Conservation (phyloP, 1,140 invertebrate species). For the Megalonaias nervosa region DNA sequence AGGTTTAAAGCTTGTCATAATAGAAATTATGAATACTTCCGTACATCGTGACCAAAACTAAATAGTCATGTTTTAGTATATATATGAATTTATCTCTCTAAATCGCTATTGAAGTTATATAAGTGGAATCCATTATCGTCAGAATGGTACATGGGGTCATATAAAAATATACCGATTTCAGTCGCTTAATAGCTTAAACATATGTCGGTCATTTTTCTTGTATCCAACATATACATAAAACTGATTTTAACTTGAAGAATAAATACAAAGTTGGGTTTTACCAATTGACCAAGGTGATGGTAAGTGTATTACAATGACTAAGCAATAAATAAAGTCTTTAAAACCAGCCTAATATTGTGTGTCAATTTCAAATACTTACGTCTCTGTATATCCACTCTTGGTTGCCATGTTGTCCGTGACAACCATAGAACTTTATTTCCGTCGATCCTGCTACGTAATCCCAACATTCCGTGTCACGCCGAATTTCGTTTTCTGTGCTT, state of each 20-base stretch:
- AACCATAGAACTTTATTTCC: constrained; percentile 11
- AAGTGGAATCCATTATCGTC: background rate
- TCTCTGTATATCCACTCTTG: constrained; percentile 29
- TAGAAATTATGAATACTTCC: background rate
- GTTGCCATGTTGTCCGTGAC: constrained; percentile 22
- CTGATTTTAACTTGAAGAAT: background rate
- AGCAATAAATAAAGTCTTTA: background rate
- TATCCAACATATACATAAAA: too few species aligned
- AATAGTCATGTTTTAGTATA: too few species aligned
- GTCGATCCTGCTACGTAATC: constrained; percentile 10
- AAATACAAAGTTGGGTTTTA: background rate
- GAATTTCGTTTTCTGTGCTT: constrained; percentile 14
- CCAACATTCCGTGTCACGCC: constrained; percentile 25
- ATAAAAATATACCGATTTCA: too few species aligned
- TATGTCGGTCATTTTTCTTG: too few species aligned
- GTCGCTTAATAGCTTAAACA: too few species aligned
- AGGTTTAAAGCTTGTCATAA: background rate
- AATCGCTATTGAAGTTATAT: background rate
- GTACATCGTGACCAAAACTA: too few species aligned
- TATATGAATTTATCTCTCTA: background rate
- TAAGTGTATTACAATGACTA: background rate
- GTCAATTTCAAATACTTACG: constrained; percentile 3
- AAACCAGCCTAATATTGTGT: background rate
- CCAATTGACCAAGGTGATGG: background rate
- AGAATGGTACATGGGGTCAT: too few species aligned